Evolutionary conservation across 2,113 vertebrate genomes (phyloP).

Genomic region (Ascaphus truei): DNA sequence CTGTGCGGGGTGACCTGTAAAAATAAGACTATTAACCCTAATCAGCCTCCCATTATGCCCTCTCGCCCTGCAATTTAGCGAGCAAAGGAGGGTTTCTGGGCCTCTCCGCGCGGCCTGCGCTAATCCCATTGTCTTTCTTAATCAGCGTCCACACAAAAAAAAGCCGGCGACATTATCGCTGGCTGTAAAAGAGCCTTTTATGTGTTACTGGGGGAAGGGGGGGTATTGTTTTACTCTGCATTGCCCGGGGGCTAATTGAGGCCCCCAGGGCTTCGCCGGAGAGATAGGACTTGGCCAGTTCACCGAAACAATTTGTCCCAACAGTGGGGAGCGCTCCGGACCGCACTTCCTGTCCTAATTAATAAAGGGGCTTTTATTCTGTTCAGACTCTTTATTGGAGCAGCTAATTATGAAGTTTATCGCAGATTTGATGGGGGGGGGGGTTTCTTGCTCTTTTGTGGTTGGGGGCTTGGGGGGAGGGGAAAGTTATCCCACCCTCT

Average conservation of each 20-base stretch:
- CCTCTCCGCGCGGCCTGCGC: slow-evolving; percentile 45
- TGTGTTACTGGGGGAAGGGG: slow-evolving; percentile 65
- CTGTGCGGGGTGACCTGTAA: slow-evolving; percentile 64
- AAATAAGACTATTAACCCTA: slow-evolving; percentile 79
- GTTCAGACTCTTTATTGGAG: slow-evolving; percentile 23
- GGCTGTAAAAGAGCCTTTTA: slow-evolving; percentile 50
- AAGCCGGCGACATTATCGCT: slow-evolving; percentile 49
- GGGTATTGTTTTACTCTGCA: slow-evolving; percentile 61
- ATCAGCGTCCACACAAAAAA: slow-evolving; percentile 42
- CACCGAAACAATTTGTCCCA: slow-evolving; percentile 50
- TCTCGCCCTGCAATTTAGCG: slow-evolving; percentile 58
- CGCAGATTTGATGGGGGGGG: slow-evolving; percentile 47
- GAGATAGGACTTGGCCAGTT: slow-evolving; percentile 40
- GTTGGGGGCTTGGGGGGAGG: slow-evolving; percentile 43
- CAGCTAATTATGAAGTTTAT: slow-evolving; percentile 59
- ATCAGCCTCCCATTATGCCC: slow-evolving; percentile 78
- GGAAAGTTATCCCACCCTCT: slow-evolving; percentile 52
- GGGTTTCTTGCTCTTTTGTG: slow-evolving; percentile 22
- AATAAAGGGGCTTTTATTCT: slow-evolving; percentile 49
- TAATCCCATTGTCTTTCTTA: slow-evolving; percentile 63
- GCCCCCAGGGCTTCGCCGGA: slow-evolving; percentile 39
- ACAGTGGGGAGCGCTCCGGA: slow-evolving; percentile 36
- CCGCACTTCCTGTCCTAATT: slow-evolving; percentile 64
- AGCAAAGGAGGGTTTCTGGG: slow-evolving; percentile 48
- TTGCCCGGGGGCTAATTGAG: slow-evolving; percentile 56